phyloP scores from a whole-genome alignment of 2,113 vertebrate species.

The Lates calcarifer region DNA sequence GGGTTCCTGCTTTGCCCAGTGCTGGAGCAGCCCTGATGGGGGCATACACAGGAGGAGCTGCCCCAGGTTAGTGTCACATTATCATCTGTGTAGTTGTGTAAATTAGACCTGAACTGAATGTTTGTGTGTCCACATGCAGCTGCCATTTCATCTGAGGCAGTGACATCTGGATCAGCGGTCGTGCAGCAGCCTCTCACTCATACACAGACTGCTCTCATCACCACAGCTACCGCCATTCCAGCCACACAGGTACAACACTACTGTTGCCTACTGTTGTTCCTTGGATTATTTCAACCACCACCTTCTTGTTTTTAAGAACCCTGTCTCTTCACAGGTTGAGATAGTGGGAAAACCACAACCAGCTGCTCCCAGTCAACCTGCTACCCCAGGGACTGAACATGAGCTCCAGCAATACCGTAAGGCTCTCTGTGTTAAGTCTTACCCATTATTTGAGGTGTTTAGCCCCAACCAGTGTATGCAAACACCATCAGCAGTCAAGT shows the following conservation, averaged over 20 bases:
- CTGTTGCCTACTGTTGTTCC: neutral
- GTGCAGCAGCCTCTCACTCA: conserved; percentile 74
- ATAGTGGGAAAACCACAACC: conserved; percentile 85
- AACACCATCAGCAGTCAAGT: neutral
- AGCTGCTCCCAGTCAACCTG: conserved; percentile 76
- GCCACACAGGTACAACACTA: conserved; percentile 72
- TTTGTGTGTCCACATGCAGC: conserved; percentile 47
- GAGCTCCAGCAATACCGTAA: conserved; percentile 86
- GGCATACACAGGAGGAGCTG: conserved; percentile 53
- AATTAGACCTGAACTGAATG: neutral
- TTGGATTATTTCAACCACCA: neutral
- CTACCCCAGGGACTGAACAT: conserved; percentile 82
- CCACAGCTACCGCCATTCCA: conserved; percentile 62
- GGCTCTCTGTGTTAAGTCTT: conserved; percentile 29
- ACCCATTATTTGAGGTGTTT: neutral
- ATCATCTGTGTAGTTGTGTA: neutral
- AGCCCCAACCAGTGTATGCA: no score
- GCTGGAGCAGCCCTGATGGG: conserved; percentile 79
- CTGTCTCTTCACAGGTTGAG: conserved; percentile 70
- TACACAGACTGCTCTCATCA: conserved; percentile 69
- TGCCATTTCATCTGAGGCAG: conserved; percentile 76
- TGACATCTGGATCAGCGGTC: conserved; percentile 74
- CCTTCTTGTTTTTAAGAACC: neutral
- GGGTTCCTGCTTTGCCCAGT: conserved; percentile 56
- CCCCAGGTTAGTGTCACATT: conserved; percentile 46